These are phyloP conservation scores for Adoxophyes honmai DNA, from an alignment of 1,140 invertebrate species.

Conservation along the genomic window DNA sequence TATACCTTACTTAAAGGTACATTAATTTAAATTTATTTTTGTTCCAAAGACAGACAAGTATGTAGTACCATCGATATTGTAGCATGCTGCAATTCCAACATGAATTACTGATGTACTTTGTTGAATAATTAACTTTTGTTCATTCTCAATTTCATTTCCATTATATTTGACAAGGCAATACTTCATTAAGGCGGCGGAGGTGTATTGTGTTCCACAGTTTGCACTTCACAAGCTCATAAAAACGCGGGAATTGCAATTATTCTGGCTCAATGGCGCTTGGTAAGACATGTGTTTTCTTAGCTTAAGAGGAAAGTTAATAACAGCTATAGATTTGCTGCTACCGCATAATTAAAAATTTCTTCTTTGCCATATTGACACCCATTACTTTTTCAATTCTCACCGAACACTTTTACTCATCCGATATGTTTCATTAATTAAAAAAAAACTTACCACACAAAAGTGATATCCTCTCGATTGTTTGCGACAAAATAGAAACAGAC, in stretches of 20 bases:
- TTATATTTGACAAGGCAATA: constrained; percentile 5
- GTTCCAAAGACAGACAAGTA: not conserved
- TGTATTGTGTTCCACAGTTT: constrained; percentile 15
- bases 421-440: not conserved
- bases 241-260: constrained; percentile 59
- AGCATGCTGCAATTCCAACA: no score
- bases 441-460: not conserved
- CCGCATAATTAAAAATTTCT: constrained; percentile 35
- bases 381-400: not conserved
- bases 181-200: not conserved
- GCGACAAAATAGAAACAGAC: constrained; percentile 43
- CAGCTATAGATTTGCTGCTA: constrained; percentile 39
- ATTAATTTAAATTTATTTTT: no score
- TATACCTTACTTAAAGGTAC: no score
- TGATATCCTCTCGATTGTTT: constrained; percentile 31
- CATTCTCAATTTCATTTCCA: constrained; percentile 15
- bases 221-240: constrained; percentile 45
- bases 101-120: not conserved
- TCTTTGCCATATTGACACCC: not conserved
- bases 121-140: constrained; percentile 8
- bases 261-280: constrained; percentile 34
- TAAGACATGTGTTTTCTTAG: constrained; percentile 54
- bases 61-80: no score
- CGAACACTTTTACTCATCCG: not conserved
- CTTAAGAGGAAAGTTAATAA: constrained; percentile 66